A percentile compares a stretch with the other conserved stretches of the same genome.
Conservation (phyloP, 1,140 invertebrate species). For the Dendrolimus punctatus region DNA sequence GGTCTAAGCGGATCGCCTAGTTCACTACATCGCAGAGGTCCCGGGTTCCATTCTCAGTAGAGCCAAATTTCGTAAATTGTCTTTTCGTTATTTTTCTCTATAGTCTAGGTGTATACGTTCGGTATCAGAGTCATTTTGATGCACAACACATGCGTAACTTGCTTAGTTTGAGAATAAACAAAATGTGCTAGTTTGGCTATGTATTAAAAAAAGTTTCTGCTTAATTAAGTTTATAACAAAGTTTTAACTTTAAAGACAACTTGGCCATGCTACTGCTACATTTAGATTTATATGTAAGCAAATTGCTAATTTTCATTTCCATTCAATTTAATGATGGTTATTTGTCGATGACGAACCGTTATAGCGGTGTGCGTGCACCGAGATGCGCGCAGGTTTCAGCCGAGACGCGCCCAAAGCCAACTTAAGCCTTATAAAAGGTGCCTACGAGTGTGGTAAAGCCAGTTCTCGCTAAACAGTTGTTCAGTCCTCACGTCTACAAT, state of each 20-base stretch:
- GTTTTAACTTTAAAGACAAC: neutral
- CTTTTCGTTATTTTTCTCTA: too few species aligned
- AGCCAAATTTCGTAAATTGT: too few species aligned
- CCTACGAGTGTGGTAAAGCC: slow-evolving; percentile 25
- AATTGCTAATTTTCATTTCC: slow-evolving; percentile 15
- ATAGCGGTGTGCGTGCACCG: slow-evolving; percentile 24
- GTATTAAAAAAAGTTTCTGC: too few species aligned
- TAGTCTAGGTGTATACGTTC: too few species aligned
- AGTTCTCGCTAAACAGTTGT: slow-evolving; percentile 37
- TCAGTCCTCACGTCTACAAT: slow-evolving; percentile 38
- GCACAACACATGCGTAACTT: too few species aligned
- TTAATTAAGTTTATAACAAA: too few species aligned
- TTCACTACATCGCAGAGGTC: too few species aligned
- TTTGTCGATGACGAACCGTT: slow-evolving; percentile 41
- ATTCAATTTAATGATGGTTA: slow-evolving; percentile 29
- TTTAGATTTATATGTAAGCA: slow-evolving; percentile 9
- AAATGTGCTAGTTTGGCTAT: too few species aligned
- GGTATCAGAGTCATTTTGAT: too few species aligned
- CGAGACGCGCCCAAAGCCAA: slow-evolving; percentile 19
- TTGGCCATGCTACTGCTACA: neutral
- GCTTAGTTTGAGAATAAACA: too few species aligned
- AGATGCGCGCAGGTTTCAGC: slow-evolving; percentile 31
- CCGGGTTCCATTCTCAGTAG: too few species aligned
- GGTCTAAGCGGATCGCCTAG: too few species aligned
- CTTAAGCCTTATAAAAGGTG: slow-evolving; percentile 44